These are phyloP conservation scores for Campoletis raptor DNA, from an alignment of 2,888 invertebrate species.

Conservation along the genomic window DNA sequence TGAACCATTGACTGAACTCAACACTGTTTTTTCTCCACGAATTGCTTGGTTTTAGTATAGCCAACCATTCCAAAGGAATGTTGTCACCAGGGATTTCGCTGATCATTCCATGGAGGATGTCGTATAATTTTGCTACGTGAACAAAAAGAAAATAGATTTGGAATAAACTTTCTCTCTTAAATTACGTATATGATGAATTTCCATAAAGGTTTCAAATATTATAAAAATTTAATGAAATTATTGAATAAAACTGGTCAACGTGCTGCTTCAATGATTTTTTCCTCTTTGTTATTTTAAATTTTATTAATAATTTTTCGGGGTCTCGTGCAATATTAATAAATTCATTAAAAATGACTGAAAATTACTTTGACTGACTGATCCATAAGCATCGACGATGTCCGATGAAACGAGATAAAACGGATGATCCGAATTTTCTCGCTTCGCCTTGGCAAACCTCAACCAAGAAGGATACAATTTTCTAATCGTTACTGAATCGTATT, in stretches of 20 bases:
- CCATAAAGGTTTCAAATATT: background rate
- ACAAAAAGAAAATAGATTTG: conserved; percentile 12
- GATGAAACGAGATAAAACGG: conserved; percentile 42
- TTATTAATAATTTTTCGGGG: too few species aligned
- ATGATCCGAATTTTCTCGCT: background rate
- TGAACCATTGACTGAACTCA: conserved; percentile 37
- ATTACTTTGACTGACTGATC: conserved; percentile 60
- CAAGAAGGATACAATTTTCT: conserved; percentile 8
- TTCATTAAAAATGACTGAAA: background rate
- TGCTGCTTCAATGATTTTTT: background rate
- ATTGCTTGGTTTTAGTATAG: conserved; percentile 12
- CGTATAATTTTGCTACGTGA: conserved; percentile 50
- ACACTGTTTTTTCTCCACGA: background rate
- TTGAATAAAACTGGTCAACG: background rate
- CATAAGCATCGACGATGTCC: conserved; percentile 60
- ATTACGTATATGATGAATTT: background rate
- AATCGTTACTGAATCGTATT: background rate
- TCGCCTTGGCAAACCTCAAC: background rate
- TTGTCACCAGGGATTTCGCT: conserved; percentile 25
- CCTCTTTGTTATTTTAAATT: too few species aligned
- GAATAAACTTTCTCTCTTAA: background rate
- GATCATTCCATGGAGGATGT: conserved; percentile 42
- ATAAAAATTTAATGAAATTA: background rate
- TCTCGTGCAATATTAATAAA: too few species aligned
- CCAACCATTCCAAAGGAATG: conserved; percentile 9